Conservation (phyloP, 2,888 invertebrate genomes). For the Lordiphosa andalusiaca region DNA sequence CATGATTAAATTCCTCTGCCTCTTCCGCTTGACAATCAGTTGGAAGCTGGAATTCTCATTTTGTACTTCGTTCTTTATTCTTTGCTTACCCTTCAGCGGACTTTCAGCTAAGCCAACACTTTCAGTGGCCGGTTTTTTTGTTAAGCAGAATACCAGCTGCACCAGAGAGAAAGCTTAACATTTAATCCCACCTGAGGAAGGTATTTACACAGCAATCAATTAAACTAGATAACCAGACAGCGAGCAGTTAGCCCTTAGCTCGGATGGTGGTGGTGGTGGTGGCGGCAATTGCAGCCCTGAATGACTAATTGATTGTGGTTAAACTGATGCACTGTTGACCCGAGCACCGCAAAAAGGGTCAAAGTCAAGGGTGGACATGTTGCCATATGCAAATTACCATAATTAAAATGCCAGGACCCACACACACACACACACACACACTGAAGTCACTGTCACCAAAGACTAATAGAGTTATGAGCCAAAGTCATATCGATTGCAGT, state of each 20-base stretch:
- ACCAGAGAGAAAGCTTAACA: too few relatives aligned
- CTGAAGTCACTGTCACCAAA: not conserved
- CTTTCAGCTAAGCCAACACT: too few relatives aligned
- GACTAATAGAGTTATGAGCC: slow-evolving; percentile 23
- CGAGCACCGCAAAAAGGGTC: slow-evolving; percentile 1
- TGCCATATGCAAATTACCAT: slow-evolving; percentile 5
- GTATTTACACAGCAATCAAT: slow-evolving; percentile 4
- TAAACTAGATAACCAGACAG: not conserved
- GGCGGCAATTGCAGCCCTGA: not conserved
- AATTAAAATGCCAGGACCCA: not conserved
- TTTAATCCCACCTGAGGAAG: slow-evolving; percentile 2
- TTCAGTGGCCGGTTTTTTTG: too few relatives aligned
- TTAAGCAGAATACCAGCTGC: too few relatives aligned
- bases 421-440: too few relatives aligned
- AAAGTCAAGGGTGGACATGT: slow-evolving; percentile 1
- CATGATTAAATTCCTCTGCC: too few relatives aligned
- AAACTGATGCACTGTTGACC: not conserved
- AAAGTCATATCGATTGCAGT: slow-evolving; percentile 25
- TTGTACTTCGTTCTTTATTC: too few relatives aligned
- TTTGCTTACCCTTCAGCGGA: too few relatives aligned
- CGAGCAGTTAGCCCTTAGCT: too few relatives aligned
- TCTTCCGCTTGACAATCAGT: too few relatives aligned
- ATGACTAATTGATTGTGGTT: slow-evolving; percentile 8
- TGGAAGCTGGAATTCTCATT: too few relatives aligned
- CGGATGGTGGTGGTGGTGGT: too few relatives aligned